These are phyloP conservation scores for Cephalopachus bancanus DNA, from an alignment of 2,797 vertebrate genomes.

Conservation along the genomic window DNA sequence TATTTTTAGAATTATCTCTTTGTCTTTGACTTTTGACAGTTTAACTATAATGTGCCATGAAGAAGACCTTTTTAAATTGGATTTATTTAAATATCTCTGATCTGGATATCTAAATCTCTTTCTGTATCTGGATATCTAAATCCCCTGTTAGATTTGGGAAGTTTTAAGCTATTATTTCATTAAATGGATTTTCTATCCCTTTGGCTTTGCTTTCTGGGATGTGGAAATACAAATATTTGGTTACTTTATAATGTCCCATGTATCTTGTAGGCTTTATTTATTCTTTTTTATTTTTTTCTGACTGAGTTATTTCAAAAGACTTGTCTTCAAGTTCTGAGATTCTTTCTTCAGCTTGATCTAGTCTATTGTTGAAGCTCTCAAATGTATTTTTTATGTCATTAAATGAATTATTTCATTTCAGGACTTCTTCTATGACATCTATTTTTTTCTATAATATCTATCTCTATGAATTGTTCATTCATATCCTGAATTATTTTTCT, in stretches of 20 bases:
- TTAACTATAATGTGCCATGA: not conserved
- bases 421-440: not conserved
- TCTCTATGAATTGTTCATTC: not conserved
- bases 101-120: not conserved
- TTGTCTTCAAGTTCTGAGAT: not conserved
- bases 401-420: not conserved
- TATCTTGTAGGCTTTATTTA: not conserved
- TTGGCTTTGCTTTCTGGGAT: not conserved
- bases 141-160: not conserved
- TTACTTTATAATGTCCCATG: not conserved
- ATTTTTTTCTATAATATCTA: not conserved
- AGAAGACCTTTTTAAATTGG: not conserved
- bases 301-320: not conserved
- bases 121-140: not conserved
- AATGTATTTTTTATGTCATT: not conserved
- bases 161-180: not conserved
- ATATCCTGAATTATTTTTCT: not conserved
- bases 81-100: not conserved
- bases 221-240: not conserved
- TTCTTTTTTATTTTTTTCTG: not conserved
- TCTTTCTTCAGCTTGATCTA: not conserved
- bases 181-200: not conserved
- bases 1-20: not conserved
- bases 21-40: not conserved
- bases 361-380: not conserved